These are phyloP conservation scores for Lethenteron reissneri DNA, from an alignment of 2,113 vertebrate genomes.

Conservation along the genomic window DNA sequence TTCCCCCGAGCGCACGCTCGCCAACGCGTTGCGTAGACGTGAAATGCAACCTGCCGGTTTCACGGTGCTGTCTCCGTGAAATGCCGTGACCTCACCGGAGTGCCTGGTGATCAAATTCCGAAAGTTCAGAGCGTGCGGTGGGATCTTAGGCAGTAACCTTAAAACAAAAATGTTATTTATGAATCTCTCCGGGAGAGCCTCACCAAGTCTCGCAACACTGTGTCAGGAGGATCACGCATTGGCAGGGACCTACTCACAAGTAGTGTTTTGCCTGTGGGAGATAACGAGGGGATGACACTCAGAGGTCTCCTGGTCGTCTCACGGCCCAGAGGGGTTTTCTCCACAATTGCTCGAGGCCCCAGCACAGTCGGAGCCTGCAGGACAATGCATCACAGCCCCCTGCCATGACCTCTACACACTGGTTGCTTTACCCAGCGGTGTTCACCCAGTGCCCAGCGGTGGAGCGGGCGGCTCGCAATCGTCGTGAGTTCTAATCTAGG, in stretches of 20 bases:
- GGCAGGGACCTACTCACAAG: constrained; percentile 56
- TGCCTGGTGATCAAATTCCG: neutral
- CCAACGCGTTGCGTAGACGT: too few species aligned
- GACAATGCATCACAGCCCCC: too few species aligned
- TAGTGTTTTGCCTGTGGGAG: constrained; percentile 46
- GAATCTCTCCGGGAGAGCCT: neutral
- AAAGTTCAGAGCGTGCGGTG: neutral
- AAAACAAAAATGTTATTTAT: neutral
- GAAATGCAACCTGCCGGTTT: neutral
- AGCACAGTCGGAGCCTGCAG: too few species aligned
- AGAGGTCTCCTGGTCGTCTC: constrained; percentile 55
- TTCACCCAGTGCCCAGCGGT: too few species aligned
- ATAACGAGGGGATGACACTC: constrained; percentile 16
- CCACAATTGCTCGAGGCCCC: too few species aligned
- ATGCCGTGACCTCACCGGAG: neutral
- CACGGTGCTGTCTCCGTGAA: neutral
- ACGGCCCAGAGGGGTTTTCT: too few species aligned
- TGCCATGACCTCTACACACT: too few species aligned
- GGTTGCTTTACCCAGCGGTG: too few species aligned
- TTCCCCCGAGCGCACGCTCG: too few species aligned
- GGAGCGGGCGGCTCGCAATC: too few species aligned
- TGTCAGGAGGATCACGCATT: constrained; percentile 73
- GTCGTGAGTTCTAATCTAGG: too few species aligned
- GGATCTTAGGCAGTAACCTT: neutral
- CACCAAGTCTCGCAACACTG: constrained; percentile 16